Evolutionary conservation across 1,140 invertebrate genomes (phyloP).

Genomic region (Dendroctonus valens): DNA sequence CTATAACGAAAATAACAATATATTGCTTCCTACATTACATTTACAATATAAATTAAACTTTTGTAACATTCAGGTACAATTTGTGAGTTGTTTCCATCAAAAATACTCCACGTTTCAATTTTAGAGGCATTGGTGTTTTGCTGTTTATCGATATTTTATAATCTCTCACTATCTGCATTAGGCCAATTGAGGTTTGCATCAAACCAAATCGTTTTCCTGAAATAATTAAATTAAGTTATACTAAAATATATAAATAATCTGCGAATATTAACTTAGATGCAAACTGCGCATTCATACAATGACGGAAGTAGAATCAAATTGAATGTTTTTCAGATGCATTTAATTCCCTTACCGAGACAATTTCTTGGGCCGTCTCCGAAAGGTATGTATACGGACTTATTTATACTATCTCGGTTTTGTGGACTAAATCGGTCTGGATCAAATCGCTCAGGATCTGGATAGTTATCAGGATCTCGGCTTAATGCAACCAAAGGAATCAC

Average conservation of each 20-base stretch:
- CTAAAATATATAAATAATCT: slow-evolving; percentile 11
- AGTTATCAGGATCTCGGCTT: slow-evolving; percentile 60
- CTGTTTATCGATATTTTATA: slow-evolving; percentile 6
- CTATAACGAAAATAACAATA: too few relatives aligned
- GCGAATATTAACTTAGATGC: neutral
- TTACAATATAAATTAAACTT: slow-evolving; percentile 1
- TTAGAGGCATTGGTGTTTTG: slow-evolving; percentile 26
- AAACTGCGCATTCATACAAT: neutral
- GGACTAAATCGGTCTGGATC: slow-evolving; percentile 60
- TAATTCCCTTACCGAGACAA: slow-evolving; percentile 53
- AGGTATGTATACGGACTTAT: slow-evolving; percentile 53
- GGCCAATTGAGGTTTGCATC: neutral
- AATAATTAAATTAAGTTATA: neutral
- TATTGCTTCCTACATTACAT: neutral
- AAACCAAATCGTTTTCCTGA: neutral
- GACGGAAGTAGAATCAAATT: too few relatives aligned
- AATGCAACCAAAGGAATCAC: slow-evolving; percentile 61
- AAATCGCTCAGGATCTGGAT: slow-evolving; percentile 60
- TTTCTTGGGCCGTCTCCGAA: slow-evolving; percentile 61
- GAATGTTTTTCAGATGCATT: too few relatives aligned
- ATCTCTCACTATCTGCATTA: neutral
- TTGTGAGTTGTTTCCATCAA: slow-evolving; percentile 21
- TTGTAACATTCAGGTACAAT: slow-evolving; percentile 30
- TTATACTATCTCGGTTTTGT: slow-evolving; percentile 44
- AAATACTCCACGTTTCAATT: slow-evolving; percentile 21